Percentiles rank a stretch among this genome's conserved stretches.
Evolutionary conservation across 2,797 vertebrate species (phyloP).

Genomic region (Clangula hyemalis): DNA sequence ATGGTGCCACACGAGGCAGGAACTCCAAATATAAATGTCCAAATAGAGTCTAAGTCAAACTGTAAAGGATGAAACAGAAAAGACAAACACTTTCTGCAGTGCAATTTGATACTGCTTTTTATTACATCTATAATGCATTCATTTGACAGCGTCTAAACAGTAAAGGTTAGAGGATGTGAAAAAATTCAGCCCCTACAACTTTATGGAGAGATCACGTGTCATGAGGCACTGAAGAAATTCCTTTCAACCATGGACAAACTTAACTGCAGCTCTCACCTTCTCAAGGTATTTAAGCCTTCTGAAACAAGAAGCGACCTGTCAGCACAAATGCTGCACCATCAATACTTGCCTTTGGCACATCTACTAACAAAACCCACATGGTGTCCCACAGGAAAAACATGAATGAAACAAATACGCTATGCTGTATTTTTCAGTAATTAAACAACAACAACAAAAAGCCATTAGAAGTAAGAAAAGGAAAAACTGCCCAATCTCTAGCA

Average conservation of each 20-base stretch:
- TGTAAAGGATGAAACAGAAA: constrained; percentile 61
- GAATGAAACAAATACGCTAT: not conserved
- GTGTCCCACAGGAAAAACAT: not conserved
- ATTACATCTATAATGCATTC: not conserved
- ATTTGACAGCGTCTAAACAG: not conserved
- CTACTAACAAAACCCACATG: not conserved
- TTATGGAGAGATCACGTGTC: not conserved
- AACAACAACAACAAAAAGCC: not conserved
- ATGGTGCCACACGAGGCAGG: constrained; percentile 92
- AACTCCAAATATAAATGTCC: constrained; percentile 98
- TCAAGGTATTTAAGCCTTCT: not conserved
- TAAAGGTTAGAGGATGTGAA: not conserved
- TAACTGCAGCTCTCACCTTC: not conserved
- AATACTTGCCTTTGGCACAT: not conserved
- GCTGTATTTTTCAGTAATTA: not conserved
- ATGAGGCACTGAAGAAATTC: not conserved
- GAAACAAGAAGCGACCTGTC: not conserved
- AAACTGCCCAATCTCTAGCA: not conserved
- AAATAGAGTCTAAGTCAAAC: constrained; percentile 99
- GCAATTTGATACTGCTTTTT: not conserved
- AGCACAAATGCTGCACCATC: not conserved
- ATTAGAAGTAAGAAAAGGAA: not conserved
- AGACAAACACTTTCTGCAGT: not conserved
- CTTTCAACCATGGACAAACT: not conserved
- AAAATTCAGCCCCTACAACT: not conserved